Conservation (phyloP, 2,797 vertebrate species). For the Ceryle rudis region DNA sequence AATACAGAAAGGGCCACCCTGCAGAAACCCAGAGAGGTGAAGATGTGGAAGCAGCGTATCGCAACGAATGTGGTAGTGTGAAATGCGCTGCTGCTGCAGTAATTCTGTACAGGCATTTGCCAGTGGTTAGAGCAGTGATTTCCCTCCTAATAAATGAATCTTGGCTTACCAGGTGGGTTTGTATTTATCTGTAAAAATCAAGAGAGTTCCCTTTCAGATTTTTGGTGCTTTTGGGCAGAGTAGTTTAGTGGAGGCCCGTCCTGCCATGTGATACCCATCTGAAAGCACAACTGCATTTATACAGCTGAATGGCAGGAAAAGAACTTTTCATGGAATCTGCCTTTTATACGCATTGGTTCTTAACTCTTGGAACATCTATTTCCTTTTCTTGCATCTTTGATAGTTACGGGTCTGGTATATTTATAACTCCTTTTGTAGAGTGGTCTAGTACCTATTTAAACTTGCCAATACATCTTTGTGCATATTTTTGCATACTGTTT, state of each 20-base stretch:
- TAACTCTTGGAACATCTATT: neutral
- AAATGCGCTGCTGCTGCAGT: neutral
- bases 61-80: fast-evolving
- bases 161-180: too few relatives aligned
- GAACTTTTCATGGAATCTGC: fast-evolving
- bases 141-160: neutral
- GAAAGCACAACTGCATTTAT: neutral
- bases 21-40: neutral
- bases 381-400: neutral
- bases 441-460: neutral
- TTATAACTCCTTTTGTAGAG: neutral
- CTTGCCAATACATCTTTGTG: fast-evolving
- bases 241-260: fast-evolving
- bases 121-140: neutral
- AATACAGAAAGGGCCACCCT: neutral
- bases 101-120: fast-evolving
- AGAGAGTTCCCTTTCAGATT: neutral
- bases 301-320: neutral
- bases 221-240: neutral
- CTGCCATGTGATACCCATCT: fast-evolving
- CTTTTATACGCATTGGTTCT: neutral
- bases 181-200: neutral
- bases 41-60: fast-evolving
- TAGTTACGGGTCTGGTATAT: neutral
- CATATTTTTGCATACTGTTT: neutral